Evolutionary conservation across 2,797 vertebrate species (phyloP).

Genomic region (Pempheris klunzingeri): DNA sequence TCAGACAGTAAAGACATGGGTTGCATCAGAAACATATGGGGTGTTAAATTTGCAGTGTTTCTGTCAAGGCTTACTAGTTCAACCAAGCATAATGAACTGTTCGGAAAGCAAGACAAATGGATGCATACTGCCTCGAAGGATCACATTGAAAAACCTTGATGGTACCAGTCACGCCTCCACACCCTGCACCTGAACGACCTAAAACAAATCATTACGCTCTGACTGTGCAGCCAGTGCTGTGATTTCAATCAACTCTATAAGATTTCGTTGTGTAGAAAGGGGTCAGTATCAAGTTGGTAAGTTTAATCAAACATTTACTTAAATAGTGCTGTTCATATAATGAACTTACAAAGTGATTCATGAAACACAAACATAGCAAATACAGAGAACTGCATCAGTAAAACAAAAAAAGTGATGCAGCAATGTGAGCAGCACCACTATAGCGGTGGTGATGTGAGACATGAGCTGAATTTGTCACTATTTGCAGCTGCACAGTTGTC

Average conservation of each 20-base stretch:
- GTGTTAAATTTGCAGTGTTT: conserved; percentile 40
- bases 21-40: conserved; percentile 29
- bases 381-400: not conserved
- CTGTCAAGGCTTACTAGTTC: conserved; percentile 46
- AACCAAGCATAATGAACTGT: conserved; percentile 40
- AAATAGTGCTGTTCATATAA: not conserved
- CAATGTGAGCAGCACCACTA: not conserved
- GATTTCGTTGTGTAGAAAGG: not conserved
- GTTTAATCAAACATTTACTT: not conserved
- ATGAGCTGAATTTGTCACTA: not conserved
- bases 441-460: not conserved
- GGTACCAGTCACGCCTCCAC: conserved; percentile 20
- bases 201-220: conserved; percentile 19
- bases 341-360: not conserved
- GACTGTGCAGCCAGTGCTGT: not conserved
- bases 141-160: conserved; percentile 34
- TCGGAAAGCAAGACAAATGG: conserved; percentile 56
- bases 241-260: too few relatives aligned
- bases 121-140: conserved; percentile 33
- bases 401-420: conserved; percentile 4
- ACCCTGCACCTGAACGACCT: conserved; percentile 25
- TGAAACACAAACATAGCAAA: not conserved
- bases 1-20: conserved; percentile 40
- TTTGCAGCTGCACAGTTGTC: not conserved
- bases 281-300: not conserved